phyloP scores from a whole-genome alignment of 1,140 invertebrate genomes.

The Scaptomyza pallida region DNA sequence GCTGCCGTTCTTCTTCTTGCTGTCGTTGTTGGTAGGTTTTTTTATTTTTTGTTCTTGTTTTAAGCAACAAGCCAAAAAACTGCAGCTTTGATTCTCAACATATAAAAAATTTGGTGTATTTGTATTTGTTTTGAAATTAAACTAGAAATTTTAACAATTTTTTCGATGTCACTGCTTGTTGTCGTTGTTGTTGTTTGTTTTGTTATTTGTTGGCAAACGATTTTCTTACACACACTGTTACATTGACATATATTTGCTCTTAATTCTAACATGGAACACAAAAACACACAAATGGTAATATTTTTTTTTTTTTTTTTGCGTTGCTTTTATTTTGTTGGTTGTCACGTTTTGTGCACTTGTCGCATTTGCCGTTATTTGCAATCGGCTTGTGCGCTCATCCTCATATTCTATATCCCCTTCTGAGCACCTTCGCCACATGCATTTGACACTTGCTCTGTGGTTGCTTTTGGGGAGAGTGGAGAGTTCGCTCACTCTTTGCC shows the following conservation, averaged over 20 bases:
- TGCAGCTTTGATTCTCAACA: slow-evolving; percentile 32
- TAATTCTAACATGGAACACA: slow-evolving; percentile 68
- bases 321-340: slow-evolving; percentile 21
- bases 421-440: slow-evolving; percentile 29
- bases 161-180: slow-evolving; percentile 2
- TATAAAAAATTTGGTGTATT: slow-evolving; percentile 27
- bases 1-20: slow-evolving; percentile 2
- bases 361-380: slow-evolving; percentile 51
- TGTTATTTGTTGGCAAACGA: slow-evolving; percentile 23
- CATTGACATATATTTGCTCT: slow-evolving; percentile 47
- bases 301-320: slow-evolving; percentile 20
- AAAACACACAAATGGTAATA: slow-evolving; percentile 42
- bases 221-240: slow-evolving; percentile 24
- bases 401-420: slow-evolving; percentile 41
- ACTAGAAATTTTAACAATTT: slow-evolving; percentile 34
- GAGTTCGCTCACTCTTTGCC: slow-evolving; percentile 31
- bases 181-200: slow-evolving; percentile 29
- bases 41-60: slow-evolving; percentile 24
- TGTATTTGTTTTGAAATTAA: slow-evolving; percentile 12
- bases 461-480: slow-evolving; percentile 1
- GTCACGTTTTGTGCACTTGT: slow-evolving; percentile 56
- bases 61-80: slow-evolving; percentile 36
- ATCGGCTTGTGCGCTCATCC: slow-evolving; percentile 30
- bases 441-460: slow-evolving; percentile 50
- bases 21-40: slow-evolving; percentile 20